Evolutionary conservation across 2,888 invertebrate species (phyloP).

Genomic region (Hymenopus coronatus): DNA sequence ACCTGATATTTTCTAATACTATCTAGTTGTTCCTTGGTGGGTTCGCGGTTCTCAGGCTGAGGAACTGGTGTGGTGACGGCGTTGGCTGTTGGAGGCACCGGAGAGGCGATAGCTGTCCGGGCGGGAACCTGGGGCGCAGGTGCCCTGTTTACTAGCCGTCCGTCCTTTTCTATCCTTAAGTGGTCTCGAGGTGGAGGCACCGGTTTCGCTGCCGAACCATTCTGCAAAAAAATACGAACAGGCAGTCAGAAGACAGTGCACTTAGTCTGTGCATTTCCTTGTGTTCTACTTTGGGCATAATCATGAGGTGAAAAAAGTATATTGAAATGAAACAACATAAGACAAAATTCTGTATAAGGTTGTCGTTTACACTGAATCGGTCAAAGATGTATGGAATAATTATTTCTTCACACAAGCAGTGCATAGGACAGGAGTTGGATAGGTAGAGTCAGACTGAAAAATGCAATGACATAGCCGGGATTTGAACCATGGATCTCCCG

Average conservation of each 20-base stretch:
- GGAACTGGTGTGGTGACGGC: slow-evolving; percentile 49
- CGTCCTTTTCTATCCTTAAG: slow-evolving; percentile 59
- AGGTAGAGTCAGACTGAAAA: no score
- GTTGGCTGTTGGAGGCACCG: slow-evolving; percentile 44
- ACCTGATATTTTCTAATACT: slow-evolving; percentile 93
- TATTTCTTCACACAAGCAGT: no score
- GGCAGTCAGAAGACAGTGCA: not conserved
- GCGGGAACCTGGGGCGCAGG: slow-evolving; percentile 55
- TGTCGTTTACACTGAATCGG: no score
- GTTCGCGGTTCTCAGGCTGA: slow-evolving; percentile 46
- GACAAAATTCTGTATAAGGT: no score
- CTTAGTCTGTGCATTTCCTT: no score
- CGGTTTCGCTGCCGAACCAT: slow-evolving; percentile 47
- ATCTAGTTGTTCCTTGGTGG: slow-evolving; percentile 84
- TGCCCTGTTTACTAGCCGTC: slow-evolving; percentile 60
- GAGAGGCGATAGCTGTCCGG: slow-evolving; percentile 46
- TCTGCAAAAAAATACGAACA: not conserved
- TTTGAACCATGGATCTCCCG: no score
- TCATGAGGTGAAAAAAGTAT: no score
- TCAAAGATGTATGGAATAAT: no score
- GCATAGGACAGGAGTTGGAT: no score
- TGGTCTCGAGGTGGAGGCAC: slow-evolving; percentile 66
- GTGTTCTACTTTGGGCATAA: no score
- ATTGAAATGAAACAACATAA: no score
- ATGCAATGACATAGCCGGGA: no score